Percentiles rank a stretch among this genome's conserved stretches.
phyloP scores from a whole-genome alignment of 1,140 invertebrate species.

The Plodia interpunctella region DNA sequence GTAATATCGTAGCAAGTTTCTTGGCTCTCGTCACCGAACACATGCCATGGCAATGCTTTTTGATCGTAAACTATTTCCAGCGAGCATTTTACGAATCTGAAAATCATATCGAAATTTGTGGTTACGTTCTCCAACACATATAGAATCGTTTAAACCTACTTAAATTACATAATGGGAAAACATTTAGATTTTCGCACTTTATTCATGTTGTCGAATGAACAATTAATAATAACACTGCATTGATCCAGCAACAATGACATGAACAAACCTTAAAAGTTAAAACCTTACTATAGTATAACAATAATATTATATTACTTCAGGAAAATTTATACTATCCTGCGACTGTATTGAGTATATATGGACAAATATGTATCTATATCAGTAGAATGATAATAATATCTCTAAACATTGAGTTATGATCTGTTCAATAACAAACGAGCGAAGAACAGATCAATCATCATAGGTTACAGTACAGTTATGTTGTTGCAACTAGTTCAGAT shows the following conservation, averaged over 20 bases:
- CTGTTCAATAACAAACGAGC: background rate
- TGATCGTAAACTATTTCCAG: conserved; percentile 30
- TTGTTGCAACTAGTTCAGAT: background rate
- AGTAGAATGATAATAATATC: background rate
- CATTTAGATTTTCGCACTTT: too few species aligned
- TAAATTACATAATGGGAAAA: too few species aligned
- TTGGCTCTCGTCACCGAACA: conserved; percentile 44
- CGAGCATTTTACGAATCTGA: conserved; percentile 48
- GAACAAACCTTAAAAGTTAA: too few species aligned
- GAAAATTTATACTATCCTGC: too few species aligned
- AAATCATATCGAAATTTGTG: conserved; percentile 22
- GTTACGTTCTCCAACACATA: background rate
- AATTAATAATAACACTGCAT: too few species aligned
- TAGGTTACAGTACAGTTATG: background rate
- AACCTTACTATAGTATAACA: too few species aligned
- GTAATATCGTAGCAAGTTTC: conserved; percentile 51
- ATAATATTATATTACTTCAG: too few species aligned
- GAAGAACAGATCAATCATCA: conserved; percentile 1
- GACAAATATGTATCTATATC: too few species aligned
- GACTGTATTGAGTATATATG: too few species aligned
- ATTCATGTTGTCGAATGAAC: background rate
- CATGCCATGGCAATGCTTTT: conserved; percentile 33
- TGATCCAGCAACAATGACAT: too few species aligned
- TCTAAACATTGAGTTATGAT: background rate
- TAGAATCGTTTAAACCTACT: too few species aligned